phyloP scores from a whole-genome alignment of 2,113 vertebrate genomes.

The Hyperopisus bebe region DNA sequence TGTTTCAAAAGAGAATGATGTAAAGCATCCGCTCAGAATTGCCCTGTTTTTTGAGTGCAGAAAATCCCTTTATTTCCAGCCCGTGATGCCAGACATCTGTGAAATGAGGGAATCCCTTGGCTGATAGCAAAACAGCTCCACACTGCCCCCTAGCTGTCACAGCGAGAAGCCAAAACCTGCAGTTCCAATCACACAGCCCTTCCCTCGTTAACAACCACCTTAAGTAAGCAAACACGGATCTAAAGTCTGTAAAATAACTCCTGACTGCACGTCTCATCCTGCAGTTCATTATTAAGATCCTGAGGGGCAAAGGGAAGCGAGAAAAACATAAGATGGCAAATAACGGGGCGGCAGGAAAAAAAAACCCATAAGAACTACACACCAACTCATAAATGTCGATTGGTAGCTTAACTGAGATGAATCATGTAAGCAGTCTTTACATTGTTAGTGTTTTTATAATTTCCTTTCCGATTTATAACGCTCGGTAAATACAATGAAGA shows the following conservation, averaged over 20 bases:
- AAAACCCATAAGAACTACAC: neutral
- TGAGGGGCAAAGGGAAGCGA: neutral
- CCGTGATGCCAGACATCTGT: neutral
- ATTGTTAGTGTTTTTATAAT: neutral
- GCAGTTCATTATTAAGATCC: neutral
- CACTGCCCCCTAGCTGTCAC: conserved; percentile 30
- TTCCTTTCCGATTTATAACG: neutral
- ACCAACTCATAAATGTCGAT: neutral
- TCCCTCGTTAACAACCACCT: neutral
- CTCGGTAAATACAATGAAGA: neutral
- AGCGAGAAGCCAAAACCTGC: neutral
- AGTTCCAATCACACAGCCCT: neutral
- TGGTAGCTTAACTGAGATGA: neutral
- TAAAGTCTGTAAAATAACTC: neutral
- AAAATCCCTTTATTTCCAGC: conserved; percentile 6
- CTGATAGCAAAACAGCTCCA: neutral
- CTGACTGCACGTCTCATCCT: neutral
- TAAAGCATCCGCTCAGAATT: neutral
- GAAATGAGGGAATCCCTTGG: neutral
- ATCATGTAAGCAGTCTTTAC: neutral
- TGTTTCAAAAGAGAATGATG: neutral
- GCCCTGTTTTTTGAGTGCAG: neutral
- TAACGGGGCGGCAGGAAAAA: neutral
- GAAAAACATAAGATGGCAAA: neutral
- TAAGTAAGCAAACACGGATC: neutral